Evolutionary conservation across 1,140 invertebrate species (phyloP), one percentile per base, ranked within the genome.

Genomic region (Laupala kohalensis): DNA sequence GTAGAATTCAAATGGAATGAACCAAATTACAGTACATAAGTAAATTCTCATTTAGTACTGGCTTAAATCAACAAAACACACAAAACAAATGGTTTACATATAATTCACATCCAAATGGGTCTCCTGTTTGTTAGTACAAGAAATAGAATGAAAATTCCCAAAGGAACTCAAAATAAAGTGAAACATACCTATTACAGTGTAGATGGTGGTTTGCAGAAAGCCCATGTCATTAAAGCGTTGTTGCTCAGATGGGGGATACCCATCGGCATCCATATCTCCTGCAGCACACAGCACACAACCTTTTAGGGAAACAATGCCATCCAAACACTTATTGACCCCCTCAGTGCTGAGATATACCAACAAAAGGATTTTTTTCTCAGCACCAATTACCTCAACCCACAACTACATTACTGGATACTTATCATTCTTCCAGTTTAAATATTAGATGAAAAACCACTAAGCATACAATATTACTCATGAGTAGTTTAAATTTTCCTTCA

Each of bases 201-300:
- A 82, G 65, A 83, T 79, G 23, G 81, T 81, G 9, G 80, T 82
- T 71, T 82, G 81, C 6, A 82, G 75, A 71, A 82, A 81, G 69
- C 79, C 78, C 69, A 81, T 80, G 67, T 83, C 79, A 74, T 70
- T 77, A 76, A 78, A 77, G 13, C 76, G 75, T 62, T 77, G 76
- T n/a, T 74, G 74, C 24, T 77, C 76, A 2, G 76, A 70, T 73
- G 73, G 77, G 78, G 76, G 80, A 79, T 74, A 74, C 12, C 37
- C 72, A 5, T 75, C 73, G 63, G 74, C 69, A 69, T 72, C 27
- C 26, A 37, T 37, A 27, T 68, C 27, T 19, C 5, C 27, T 12
- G 28, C 28, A 30, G 19, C 67, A 37, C 25, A 65, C n/a, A 65
- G 64, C n/a, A 65, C 64, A 65, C 25, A 65, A 24, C n/a, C 25